Evolutionary conservation across 2,797 vertebrate genomes (phyloP).

Genomic region (Meriones psammophilus): DNA sequence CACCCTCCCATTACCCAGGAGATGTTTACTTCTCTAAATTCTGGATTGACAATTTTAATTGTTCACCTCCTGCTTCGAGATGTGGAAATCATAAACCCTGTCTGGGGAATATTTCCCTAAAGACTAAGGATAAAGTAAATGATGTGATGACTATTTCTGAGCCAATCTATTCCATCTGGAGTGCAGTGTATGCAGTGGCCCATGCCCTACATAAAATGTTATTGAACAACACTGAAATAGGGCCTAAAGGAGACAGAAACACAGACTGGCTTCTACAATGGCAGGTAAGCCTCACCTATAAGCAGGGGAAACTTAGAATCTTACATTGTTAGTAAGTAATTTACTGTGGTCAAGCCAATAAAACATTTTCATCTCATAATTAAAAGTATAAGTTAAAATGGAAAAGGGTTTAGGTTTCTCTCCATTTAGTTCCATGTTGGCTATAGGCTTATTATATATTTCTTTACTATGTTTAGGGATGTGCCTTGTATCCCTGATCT

Average conservation of each 20-base stretch:
- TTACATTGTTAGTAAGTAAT: background rate
- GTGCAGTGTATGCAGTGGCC: background rate
- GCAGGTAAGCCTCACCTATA: background rate
- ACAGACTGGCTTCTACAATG: background rate
- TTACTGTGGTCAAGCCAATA: accelerated
- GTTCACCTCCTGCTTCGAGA: background rate
- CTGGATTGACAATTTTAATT: too few species aligned
- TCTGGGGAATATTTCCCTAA: background rate
- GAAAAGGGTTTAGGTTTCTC: background rate
- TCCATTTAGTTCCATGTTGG: too few species aligned
- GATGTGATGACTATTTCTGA: background rate
- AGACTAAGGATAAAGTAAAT: background rate
- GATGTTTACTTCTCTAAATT: background rate
- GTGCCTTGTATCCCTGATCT: too few species aligned
- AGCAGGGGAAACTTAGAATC: too few species aligned
- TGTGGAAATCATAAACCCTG: background rate
- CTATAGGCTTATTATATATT: too few species aligned
- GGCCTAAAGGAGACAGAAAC: background rate
- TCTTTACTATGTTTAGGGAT: too few species aligned
- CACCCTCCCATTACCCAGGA: background rate
- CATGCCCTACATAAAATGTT: background rate
- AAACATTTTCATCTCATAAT: background rate
- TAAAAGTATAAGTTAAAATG: background rate
- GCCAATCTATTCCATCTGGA: background rate
- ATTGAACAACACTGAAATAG: background rate